These are phyloP conservation scores for Oplegnathus fasciatus DNA, from an alignment of 2,113 vertebrate species.

Conservation along the genomic window DNA sequence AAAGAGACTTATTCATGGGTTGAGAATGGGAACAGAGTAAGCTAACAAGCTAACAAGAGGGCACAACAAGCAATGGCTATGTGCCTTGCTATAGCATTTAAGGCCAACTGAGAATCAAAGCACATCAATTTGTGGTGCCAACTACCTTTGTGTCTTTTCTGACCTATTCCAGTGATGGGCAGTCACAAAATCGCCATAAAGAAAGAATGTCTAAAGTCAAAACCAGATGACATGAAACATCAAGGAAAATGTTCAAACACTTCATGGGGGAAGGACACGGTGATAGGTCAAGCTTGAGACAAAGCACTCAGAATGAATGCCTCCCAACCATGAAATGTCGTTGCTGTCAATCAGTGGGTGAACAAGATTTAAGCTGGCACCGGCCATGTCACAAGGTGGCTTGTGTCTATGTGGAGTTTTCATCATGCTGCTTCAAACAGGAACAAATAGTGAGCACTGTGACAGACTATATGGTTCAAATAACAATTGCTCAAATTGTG, in stretches of 20 bases:
- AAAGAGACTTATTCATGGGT: background rate
- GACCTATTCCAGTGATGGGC: slow-evolving; percentile 29
- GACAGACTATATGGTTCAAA: slow-evolving; percentile 37
- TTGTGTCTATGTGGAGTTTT: slow-evolving; percentile 46
- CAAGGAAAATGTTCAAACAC: slow-evolving; percentile 64
- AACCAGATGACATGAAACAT: slow-evolving; percentile 60
- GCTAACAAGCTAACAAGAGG: background rate
- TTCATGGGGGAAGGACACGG: slow-evolving; percentile 48
- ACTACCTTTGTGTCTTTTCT: slow-evolving; percentile 17
- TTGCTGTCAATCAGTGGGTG: slow-evolving; percentile 73
- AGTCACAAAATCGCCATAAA: slow-evolving; percentile 13
- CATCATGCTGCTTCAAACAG: slow-evolving; percentile 30
- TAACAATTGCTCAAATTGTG: slow-evolving; percentile 49
- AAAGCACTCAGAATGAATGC: slow-evolving; percentile 61
- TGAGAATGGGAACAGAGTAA: slow-evolving; percentile 10
- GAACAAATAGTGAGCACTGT: slow-evolving; percentile 44
- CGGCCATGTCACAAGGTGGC: slow-evolving; percentile 51
- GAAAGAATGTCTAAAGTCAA: slow-evolving; percentile 47
- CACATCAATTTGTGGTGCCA: background rate
- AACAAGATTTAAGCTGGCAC: slow-evolving; percentile 65
- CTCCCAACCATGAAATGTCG: slow-evolving; percentile 75
- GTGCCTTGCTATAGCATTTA: background rate
- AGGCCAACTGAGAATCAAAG: slow-evolving; percentile 21
- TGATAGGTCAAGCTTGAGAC: slow-evolving; percentile 78
- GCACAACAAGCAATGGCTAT: background rate